Evolutionary conservation across 92 coral and sea anemone species (phyloP).

Genomic region (Plumapathes pennacea): DNA sequence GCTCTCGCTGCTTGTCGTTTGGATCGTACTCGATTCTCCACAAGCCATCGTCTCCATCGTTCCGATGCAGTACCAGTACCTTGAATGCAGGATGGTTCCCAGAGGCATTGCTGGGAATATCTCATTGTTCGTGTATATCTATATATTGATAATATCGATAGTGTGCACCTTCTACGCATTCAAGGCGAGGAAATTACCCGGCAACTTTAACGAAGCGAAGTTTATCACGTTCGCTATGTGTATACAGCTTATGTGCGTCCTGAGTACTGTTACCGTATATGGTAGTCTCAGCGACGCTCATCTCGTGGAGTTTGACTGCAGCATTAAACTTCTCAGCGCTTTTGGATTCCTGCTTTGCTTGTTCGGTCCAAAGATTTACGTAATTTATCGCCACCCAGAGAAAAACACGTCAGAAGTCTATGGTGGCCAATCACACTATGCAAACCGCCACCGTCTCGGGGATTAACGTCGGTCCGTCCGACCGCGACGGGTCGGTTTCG

Average conservation of each 20-base stretch:
- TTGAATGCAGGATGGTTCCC: conserved; percentile 20
- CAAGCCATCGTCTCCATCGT: conserved; percentile 34
- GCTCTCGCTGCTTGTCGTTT: conserved; percentile 9
- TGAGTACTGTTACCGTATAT: background rate
- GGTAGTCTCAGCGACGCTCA: conserved; percentile 1
- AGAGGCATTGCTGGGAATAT: conserved; percentile 19
- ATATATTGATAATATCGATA: conserved; percentile 43
- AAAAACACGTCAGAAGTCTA: conserved; percentile 69
- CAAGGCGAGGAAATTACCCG: conserved; percentile 74
- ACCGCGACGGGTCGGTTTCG: too few species aligned
- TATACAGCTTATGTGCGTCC: conserved; percentile 46
- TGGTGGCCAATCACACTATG: conserved; percentile 61
- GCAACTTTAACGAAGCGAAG: conserved; percentile 74
- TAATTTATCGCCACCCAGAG: conserved; percentile 62
- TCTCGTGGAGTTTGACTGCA: conserved; percentile 6
- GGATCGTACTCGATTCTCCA: conserved; percentile 58
- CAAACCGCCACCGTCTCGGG: too few species aligned
- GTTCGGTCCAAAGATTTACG: conserved; percentile 64
- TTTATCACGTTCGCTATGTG: conserved; percentile 77
- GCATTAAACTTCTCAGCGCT: conserved; percentile 31
- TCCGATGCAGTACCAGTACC: conserved; percentile 19
- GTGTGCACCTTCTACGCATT: conserved; percentile 67
- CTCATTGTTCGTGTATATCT: conserved; percentile 21
- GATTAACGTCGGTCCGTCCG: too few species aligned
- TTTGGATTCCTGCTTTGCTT: conserved; percentile 65